A percentile compares a stretch with the other conserved stretches of the same genome.
Conservation (phyloP, 1,140 invertebrate species). For the Hylaeus anthracinus region DNA sequence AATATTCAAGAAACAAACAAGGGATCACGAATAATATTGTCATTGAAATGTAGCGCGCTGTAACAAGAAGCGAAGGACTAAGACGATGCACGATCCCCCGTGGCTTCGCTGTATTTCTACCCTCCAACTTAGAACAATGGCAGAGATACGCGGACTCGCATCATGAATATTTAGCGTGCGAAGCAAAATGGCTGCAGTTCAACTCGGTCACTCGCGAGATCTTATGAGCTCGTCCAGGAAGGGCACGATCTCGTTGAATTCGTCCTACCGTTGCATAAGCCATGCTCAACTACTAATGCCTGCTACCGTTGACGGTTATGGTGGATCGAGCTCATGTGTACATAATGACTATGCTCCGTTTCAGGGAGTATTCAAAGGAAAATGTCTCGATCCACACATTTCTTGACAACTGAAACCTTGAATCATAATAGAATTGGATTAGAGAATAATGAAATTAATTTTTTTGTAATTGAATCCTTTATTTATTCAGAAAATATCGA, state of each 20-base stretch:
- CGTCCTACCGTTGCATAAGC: conserved; percentile 6
- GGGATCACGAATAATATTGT: neutral
- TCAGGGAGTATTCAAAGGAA: too few relatives aligned
- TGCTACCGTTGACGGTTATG: too few relatives aligned
- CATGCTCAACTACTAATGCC: too few relatives aligned
- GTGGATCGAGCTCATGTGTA: too few relatives aligned
- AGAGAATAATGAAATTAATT: too few relatives aligned
- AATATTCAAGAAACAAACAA: neutral
- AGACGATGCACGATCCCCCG: conserved; percentile 43
- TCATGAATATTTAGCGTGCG: conserved; percentile 69
- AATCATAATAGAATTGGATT: too few relatives aligned
- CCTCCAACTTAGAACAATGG: conserved; percentile 60
- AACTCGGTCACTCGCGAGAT: conserved; percentile 37
- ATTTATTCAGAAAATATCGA: too few relatives aligned
- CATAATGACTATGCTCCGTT: too few relatives aligned
- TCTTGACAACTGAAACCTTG: too few relatives aligned
- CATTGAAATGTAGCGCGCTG: conserved; percentile 40
- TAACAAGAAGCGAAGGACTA: conserved; percentile 34
- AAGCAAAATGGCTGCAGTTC: conserved; percentile 38
- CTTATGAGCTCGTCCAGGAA: conserved; percentile 14
- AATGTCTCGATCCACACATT: too few relatives aligned
- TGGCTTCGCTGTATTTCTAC: conserved; percentile 58
- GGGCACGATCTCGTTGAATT: conserved; percentile 30
- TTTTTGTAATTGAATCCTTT: too few relatives aligned
- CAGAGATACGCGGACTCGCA: conserved; percentile 66